Percentiles rank a stretch among this genome's conserved stretches.
Evolutionary conservation across 2,888 invertebrate species (phyloP).

Genomic region (Pollenia labialis): DNA sequence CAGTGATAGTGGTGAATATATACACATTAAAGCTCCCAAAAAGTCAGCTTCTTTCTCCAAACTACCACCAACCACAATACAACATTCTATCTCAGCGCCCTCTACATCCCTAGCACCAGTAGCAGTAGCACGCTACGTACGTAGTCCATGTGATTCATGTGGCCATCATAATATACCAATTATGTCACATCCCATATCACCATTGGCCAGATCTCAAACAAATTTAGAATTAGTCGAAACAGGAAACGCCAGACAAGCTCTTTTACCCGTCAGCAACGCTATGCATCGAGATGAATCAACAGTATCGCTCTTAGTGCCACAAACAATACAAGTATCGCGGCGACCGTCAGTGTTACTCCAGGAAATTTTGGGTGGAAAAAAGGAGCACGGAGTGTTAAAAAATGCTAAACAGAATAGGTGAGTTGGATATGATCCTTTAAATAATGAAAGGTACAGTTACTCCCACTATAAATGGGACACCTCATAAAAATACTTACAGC

Average conservation of each 20-base stretch:
- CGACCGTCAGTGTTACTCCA: constrained; percentile 83
- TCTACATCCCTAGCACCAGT: constrained; percentile 42
- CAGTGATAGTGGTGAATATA: constrained; percentile 77
- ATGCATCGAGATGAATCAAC: constrained; percentile 80
- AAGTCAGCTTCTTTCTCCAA: constrained; percentile 79
- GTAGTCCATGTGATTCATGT: constrained; percentile 81
- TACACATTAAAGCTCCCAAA: constrained; percentile 76
- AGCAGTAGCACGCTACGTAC: constrained; percentile 65
- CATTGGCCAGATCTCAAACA: constrained; percentile 81
- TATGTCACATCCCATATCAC: constrained; percentile 82
- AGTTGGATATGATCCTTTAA: constrained; percentile 32
- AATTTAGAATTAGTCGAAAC: constrained; percentile 80
- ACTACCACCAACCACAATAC: constrained; percentile 33
- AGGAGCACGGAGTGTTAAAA: constrained; percentile 74
- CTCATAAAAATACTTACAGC: too few species aligned
- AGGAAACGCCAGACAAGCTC: constrained; percentile 76
- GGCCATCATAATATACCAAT: constrained; percentile 81
- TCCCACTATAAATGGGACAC: too few species aligned
- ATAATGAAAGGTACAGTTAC: too few species aligned
- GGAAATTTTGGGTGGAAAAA: constrained; percentile 82
- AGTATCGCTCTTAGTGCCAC: constrained; percentile 74
- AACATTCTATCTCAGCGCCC: constrained; percentile 42
- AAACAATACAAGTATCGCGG: constrained; percentile 82
- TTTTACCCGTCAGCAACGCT: constrained; percentile 74
- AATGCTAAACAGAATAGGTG: constrained; percentile 79